Conservation (phyloP, 37 sponge, comb jelly and placozoan species). For the Haliclona indistincta region DNA sequence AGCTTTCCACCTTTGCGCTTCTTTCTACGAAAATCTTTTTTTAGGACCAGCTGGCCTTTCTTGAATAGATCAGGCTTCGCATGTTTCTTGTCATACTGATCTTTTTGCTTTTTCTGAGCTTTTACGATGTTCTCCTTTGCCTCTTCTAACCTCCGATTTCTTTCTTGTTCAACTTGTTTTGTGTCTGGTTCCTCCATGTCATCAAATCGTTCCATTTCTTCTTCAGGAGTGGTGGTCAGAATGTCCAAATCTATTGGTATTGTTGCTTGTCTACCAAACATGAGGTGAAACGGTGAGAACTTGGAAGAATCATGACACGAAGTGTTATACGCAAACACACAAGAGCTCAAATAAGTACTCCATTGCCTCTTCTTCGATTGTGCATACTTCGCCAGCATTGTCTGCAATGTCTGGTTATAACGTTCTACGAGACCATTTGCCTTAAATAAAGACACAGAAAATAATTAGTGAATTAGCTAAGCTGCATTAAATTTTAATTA, state of each 20-base stretch:
- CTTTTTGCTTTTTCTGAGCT: constrained; percentile 73
- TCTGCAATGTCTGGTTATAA: constrained; percentile 38
- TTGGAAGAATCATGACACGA: constrained; percentile 23
- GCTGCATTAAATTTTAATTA: too few relatives aligned
- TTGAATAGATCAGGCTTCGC: constrained; percentile 37
- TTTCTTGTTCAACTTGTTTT: background rate
- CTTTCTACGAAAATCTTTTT: constrained; percentile 63
- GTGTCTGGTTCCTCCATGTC: constrained; percentile 8
- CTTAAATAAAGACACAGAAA: constrained; percentile 4
- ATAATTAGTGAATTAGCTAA: too few relatives aligned
- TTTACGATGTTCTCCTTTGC: constrained; percentile 66
- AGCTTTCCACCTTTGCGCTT: constrained; percentile 72
- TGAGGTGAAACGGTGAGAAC: constrained; percentile 44
- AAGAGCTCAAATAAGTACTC: constrained; percentile 25
- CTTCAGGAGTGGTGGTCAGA: constrained; percentile 15
- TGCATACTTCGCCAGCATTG: constrained; percentile 22
- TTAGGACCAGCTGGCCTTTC: constrained; percentile 47
- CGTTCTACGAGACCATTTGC: constrained; percentile 44
- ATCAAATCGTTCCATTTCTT: constrained; percentile 7
- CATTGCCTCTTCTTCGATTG: constrained; percentile 12
- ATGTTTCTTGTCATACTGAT: constrained; percentile 64
- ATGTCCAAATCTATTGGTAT: constrained; percentile 64
- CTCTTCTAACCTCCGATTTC: constrained; percentile 22
- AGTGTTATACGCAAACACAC: constrained; percentile 40
- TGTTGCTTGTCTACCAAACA: constrained; percentile 60